Evolutionary conservation across 2,888 invertebrate genomes (phyloP), one percentile per base, ranked within the genome.

Genomic region (Boloria selene): DNA sequence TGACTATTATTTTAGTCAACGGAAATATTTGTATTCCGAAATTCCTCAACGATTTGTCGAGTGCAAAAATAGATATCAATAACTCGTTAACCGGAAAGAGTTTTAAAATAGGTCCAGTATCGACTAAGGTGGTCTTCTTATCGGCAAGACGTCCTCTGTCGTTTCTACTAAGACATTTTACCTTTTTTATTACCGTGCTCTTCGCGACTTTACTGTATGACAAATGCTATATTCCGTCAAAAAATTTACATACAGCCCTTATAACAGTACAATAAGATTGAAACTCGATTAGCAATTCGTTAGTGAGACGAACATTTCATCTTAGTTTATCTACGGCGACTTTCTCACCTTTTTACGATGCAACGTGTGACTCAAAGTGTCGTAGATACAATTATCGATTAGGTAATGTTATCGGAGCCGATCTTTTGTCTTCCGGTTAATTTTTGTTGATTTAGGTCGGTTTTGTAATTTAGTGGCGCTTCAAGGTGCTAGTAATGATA

Each of bases 321-420:
- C 83, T 83, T 85, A 83, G 90, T 90, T 90, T 91, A 91, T 90
- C 90, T 84, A 82, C 80, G 84, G 78, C 79, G 87, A 87, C 90
- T 92, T 90, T 91, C 91, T 90, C 91, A 92, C 90, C 87, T 91
- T 90, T 91, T 92, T 91, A 92, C 90, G 89, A 87, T 77, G 79
- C 82, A 82, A 85, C 88, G 90, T 88, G 91, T 86, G 90, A 87
- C 83, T 85, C 82, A 84, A 85, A 88, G 88, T 90, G 90, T 90
- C 90, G 83, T 83, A 89, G 91, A 90, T 91, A 91, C 88, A 87
- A 91, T 90, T 92, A 92, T 92, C 91, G 92, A 92, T 92, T 91
- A 90, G 87, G 89, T 88, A 86, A 89, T 86, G 84, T 88, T 92
- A 92, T 92, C 92, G 76, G 77, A 77, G 56, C 79, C 86, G 82